phyloP scores from a whole-genome alignment of 1,140 invertebrate species.

The Drosophila prosaltans region DNA sequence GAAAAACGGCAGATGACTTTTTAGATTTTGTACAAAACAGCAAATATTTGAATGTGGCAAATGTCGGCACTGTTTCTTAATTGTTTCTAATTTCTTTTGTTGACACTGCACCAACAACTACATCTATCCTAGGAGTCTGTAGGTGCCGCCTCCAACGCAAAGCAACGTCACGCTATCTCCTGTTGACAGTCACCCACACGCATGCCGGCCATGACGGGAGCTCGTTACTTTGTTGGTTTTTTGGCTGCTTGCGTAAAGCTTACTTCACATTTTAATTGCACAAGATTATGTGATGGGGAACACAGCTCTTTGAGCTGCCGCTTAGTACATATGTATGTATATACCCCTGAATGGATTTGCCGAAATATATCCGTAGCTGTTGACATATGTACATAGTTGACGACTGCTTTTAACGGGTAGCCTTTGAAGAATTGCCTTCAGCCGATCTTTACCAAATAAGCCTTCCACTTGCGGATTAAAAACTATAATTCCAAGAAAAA shows the following conservation, averaged over 20 bases:
- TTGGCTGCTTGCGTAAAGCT: not conserved
- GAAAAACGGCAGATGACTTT: constrained; percentile 37
- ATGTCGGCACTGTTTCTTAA: constrained; percentile 68
- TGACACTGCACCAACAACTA: constrained; percentile 44
- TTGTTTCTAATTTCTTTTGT: constrained; percentile 74
- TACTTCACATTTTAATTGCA: constrained; percentile 48
- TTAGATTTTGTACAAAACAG: constrained; percentile 57
- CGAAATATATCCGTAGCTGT: constrained; percentile 41
- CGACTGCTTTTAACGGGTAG: not conserved
- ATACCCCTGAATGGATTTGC: constrained; percentile 24
- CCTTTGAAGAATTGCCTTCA: no score
- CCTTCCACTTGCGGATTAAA: no score
- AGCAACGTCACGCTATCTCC: constrained; percentile 51
- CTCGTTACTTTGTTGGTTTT: constrained; percentile 55
- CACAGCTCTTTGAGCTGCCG: constrained; percentile 20
- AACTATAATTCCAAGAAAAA: no score
- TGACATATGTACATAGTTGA: constrained; percentile 14
- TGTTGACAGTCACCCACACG: constrained; percentile 63
- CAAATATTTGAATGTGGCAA: constrained; percentile 63
- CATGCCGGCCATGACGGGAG: constrained; percentile 19
- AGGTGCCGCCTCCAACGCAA: constrained; percentile 17
- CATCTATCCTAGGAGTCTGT: constrained; percentile 34
- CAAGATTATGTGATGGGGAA: constrained; percentile 2
- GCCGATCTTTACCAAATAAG: no score
- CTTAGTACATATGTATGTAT: not conserved